phyloP scores from a whole-genome alignment of 1,140 invertebrate genomes.

The Parasteatoda tepidariorum region DNA sequence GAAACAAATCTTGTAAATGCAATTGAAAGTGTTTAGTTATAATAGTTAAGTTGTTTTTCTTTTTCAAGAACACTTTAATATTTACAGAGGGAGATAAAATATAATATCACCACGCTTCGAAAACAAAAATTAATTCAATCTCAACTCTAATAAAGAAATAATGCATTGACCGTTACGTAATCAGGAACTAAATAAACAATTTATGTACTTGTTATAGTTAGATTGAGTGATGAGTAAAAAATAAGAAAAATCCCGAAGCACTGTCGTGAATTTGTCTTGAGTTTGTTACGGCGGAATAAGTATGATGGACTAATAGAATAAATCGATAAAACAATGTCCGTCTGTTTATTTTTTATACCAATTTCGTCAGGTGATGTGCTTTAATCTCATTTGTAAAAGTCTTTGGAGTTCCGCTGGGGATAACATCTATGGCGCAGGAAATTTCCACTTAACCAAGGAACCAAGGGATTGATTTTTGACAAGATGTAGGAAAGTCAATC shows the following conservation, averaged over 20 bases:
- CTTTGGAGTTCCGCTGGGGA: neutral
- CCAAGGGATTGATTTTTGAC: constrained; percentile 13
- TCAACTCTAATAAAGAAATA: neutral
- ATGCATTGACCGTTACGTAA: neutral
- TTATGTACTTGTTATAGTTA: neutral
- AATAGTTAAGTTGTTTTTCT: too few relatives aligned
- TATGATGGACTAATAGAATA: constrained; percentile 13
- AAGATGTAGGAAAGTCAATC: too few relatives aligned
- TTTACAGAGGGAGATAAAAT: neutral
- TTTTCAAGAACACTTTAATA: too few relatives aligned
- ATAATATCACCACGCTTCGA: neutral
- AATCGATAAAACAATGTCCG: constrained; percentile 25
- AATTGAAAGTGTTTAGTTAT: too few relatives aligned
- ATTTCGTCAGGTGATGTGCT: constrained; percentile 1
- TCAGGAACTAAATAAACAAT: neutral
- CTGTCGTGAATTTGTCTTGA: neutral
- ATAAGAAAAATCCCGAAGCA: neutral
- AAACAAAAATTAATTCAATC: neutral
- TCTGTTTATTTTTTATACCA: constrained; percentile 16
- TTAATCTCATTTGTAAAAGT: constrained; percentile 16
- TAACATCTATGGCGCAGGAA: neutral
- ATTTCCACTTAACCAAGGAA: neutral
- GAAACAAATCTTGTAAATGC: too few relatives aligned
- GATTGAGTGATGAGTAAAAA: neutral
- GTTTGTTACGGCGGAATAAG: constrained; percentile 16